A percentile compares a stretch with the other conserved stretches of the same genome.
These are phyloP conservation scores for Paedocypris micromegethes DNA, from an alignment of 2,797 vertebrate genomes.

Conservation along the genomic window DNA sequence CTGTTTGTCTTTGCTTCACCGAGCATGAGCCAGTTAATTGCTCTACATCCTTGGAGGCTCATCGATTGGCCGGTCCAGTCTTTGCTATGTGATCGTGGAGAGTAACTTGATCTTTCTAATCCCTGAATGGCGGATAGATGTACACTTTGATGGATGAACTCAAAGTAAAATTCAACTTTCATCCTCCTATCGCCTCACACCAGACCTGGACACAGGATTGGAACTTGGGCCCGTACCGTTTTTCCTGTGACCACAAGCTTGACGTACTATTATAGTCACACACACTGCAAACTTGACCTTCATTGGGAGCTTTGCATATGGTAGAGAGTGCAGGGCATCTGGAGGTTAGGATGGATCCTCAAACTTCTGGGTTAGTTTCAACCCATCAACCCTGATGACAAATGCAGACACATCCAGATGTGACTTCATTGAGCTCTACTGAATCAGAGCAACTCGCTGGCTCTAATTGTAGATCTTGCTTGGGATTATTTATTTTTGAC, in stretches of 20 bases:
- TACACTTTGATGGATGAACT: conserved; percentile 40
- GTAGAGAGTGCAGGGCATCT: not conserved
- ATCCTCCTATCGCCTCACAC: conserved; percentile 27
- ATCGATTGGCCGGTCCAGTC: conserved; percentile 42
- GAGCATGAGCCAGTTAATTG: conserved; percentile 41
- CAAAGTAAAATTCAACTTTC: conserved; percentile 31
- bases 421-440: not conserved
- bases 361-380: conserved; percentile 2
- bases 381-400: not conserved
- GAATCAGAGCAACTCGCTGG: no score
- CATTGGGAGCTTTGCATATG: conserved; percentile 4
- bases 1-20: conserved; percentile 37
- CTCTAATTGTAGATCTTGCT: no score
- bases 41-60: conserved; percentile 25
- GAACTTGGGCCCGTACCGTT: conserved; percentile 12
- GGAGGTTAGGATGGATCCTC: conserved; percentile 1
- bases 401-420: conserved; percentile 2
- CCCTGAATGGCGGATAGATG: conserved; percentile 17
- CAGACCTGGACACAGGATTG: conserved; percentile 16
- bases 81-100: conserved; percentile 25
- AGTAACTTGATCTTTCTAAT: conserved; percentile 7
- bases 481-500: no score
- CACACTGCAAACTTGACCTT: conserved; percentile 33
- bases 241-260: conserved; percentile 17
- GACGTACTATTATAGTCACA: conserved; percentile 37